Percentiles rank a stretch among this genome's conserved stretches.
Evolutionary conservation across 2,888 invertebrate genomes (phyloP).

Genomic region (Hartigia nigra): DNA sequence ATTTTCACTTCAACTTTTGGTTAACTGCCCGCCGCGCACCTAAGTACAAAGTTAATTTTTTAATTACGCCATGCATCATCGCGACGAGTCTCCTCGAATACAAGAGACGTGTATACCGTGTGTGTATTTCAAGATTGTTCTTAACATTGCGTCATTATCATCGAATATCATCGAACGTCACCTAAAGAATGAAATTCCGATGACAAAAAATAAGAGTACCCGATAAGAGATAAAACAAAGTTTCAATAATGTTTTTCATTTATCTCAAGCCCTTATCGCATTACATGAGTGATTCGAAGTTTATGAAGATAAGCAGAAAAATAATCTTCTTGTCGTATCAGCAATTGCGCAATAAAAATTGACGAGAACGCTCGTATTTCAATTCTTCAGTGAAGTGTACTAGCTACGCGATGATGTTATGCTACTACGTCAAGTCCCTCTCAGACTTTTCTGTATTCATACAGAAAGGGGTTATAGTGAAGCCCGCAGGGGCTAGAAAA

Average conservation of each 20-base stretch:
- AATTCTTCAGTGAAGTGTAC: constrained; percentile 59
- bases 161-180: not conserved
- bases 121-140: not conserved
- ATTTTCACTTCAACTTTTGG: constrained; percentile 65
- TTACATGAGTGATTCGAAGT: not conserved
- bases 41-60: constrained; percentile 64
- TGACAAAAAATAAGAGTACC: constrained; percentile 26
- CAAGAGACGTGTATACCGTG: not conserved
- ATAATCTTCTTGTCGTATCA: not conserved
- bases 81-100: not conserved
- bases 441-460: not conserved
- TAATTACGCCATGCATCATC: constrained; percentile 47
- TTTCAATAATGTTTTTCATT: no score
- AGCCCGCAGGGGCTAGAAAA: constrained; percentile 16
- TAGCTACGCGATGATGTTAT: not conserved
- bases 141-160: no score
- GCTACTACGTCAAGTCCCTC: not conserved
- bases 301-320: no score
- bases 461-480: constrained; percentile 6
- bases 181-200: not conserved
- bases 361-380: constrained; percentile 63
- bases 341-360: constrained; percentile 60
- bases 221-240: not conserved
- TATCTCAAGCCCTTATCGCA: not conserved
- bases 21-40: constrained; percentile 55